Base-by-base conservation (phyloP, 2,888 invertebrate species). In the Hypsopygia costalis region DNA sequence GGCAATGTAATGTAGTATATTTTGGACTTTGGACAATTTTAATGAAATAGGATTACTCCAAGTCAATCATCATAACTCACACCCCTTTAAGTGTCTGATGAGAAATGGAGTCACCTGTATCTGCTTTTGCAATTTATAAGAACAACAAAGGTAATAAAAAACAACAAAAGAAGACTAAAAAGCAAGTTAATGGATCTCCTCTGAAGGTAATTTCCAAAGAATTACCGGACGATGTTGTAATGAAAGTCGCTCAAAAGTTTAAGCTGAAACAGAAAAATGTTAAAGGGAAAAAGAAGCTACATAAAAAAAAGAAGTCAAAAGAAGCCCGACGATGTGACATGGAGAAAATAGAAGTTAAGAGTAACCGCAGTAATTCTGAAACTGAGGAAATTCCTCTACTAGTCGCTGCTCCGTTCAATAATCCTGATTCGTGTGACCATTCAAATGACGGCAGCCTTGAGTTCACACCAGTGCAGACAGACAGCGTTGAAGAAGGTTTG, bases 401-500 rank as follows among this genome's bases (percentile, higher is more conserved):
- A 11, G 49, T 74, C n/a, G 42, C 48, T 38, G 47, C 41, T 4
- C 48, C 52, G n/a, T n/a, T 41, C 25, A 20, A 34, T 12, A 31
- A 44, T 34, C 38, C 38, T 9, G 38, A 44, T 25, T 63, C 65
- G 7, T 51, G 47, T 41, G 69, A 73, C 5, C 42, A 62, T 27
- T 62, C 68, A 5, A 76, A 69, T 39, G 48, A 62, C 27, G 58
- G 50, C 10, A 70, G 70, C 21, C 57, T 79, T 47, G 77, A 76
- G 1, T 85, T 85, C 36, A 69, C 57, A 1, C 81, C 87, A 0
- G 76, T 86, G 1, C 47, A 64, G 36, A 88, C 82, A 4, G 83
- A 90, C 51, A 93, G 93, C 54, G 68, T 83, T 2, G 89, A 88
- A 40, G 92, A 92, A 60, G 94, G 92, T 0, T 67, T 88, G 10